Conservation (phyloP, 2,797 vertebrate species). For the Lates japonicus region DNA sequence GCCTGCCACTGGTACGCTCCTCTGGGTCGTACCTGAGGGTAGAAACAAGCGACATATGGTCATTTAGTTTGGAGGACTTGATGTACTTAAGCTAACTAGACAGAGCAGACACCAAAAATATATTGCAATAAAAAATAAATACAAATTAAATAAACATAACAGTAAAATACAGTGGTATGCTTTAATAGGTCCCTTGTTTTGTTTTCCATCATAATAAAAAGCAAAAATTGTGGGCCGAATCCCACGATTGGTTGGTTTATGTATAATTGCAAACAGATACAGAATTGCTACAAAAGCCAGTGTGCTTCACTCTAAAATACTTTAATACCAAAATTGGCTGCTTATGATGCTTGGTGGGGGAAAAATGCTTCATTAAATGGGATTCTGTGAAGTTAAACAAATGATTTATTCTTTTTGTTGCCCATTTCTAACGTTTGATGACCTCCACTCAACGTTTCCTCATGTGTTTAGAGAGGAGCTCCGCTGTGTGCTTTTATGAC, state of each 20-base stretch:
- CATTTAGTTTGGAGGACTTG: too few species aligned
- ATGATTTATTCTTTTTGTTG: neutral
- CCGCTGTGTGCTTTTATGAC: slow-evolving; percentile 45
- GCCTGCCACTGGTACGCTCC: too few species aligned
- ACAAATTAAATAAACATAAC: neutral
- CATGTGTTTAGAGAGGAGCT: slow-evolving; percentile 43
- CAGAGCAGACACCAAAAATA: neutral
- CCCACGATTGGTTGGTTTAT: slow-evolving; percentile 4
- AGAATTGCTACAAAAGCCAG: neutral
- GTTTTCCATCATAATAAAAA: slow-evolving; percentile 19
- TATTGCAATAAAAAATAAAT: neutral
- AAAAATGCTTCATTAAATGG: neutral
- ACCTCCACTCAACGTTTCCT: slow-evolving; percentile 31
- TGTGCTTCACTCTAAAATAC: neutral
- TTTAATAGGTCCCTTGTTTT: slow-evolving; percentile 12
- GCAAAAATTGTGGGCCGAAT: neutral
- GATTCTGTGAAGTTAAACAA: slow-evolving; percentile 32
- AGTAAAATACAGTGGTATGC: neutral
- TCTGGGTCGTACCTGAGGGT: too few species aligned
- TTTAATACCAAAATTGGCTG: neutral
- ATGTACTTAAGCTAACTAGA: too few species aligned
- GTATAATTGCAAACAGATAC: slow-evolving; percentile 28
- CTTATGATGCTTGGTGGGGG: neutral
- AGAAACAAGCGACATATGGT: too few species aligned
- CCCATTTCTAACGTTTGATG: slow-evolving; percentile 17